Evolutionary conservation across 2,113 vertebrate genomes (phyloP).

Genomic region (Cyrtonyx montezumae): DNA sequence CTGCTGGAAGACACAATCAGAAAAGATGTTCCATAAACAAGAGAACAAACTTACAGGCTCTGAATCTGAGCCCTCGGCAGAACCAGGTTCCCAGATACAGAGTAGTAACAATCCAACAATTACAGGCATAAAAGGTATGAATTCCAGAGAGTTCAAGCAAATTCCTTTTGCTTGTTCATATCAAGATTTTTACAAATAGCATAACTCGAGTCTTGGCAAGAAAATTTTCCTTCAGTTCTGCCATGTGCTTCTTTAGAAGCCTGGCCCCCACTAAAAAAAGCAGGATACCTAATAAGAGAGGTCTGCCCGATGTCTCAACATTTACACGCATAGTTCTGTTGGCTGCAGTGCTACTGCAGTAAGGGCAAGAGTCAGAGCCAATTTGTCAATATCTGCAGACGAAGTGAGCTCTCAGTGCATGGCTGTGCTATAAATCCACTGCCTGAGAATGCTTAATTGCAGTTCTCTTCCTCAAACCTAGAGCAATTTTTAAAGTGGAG

Average conservation of each 20-base stretch:
- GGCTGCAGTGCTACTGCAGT: slow-evolving; percentile 65
- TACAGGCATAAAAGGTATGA: slow-evolving; percentile 21
- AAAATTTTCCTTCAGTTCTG: slow-evolving; percentile 49
- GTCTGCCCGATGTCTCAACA: slow-evolving; percentile 15
- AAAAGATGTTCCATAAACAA: background rate
- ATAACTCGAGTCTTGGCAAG: background rate
- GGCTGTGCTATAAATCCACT: slow-evolving; percentile 1
- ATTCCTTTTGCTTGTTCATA: slow-evolving; percentile 50
- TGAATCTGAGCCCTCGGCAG: background rate
- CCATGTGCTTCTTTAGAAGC: slow-evolving; percentile 23
- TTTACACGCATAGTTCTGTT: slow-evolving; percentile 3
- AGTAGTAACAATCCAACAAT: background rate
- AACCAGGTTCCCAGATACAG: background rate
- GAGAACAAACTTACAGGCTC: background rate
- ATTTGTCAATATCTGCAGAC: background rate
- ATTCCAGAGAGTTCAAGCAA: slow-evolving; percentile 53
- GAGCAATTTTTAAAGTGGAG: slow-evolving; percentile 2
- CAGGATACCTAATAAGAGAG: slow-evolving; percentile 1
- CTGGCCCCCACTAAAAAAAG: background rate
- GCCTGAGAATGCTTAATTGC: slow-evolving; percentile 6
- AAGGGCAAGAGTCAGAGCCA: slow-evolving; percentile 36
- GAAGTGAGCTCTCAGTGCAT: slow-evolving; percentile 8
- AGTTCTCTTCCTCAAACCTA: slow-evolving; percentile 32
- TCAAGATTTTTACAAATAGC: slow-evolving; percentile 46
- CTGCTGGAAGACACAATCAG: background rate